Conservation (phyloP, 2,797 vertebrate species). For the Gymnothorax reevesii region DNA sequence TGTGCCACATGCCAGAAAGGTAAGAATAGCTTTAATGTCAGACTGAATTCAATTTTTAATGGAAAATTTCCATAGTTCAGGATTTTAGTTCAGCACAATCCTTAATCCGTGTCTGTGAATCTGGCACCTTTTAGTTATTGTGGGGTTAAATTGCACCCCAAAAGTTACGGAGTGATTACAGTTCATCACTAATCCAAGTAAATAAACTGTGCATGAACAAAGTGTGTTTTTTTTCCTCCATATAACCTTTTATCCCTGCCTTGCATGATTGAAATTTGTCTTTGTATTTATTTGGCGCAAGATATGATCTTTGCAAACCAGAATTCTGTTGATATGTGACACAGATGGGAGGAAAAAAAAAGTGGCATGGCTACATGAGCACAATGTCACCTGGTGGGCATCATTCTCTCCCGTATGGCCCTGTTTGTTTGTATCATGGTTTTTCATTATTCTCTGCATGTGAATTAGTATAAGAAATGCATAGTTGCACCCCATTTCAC, state of each 20-base stretch:
- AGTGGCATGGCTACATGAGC: neutral
- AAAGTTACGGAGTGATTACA: neutral
- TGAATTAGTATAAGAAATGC: neutral
- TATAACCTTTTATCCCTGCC: neutral
- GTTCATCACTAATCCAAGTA: neutral
- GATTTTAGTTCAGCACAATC: too few species aligned
- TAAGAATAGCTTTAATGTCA: too few species aligned
- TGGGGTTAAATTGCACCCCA: too few species aligned
- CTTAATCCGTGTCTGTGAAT: too few species aligned
- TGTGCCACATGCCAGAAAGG: too few species aligned
- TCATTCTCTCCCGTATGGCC: neutral
- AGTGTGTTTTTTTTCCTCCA: neutral
- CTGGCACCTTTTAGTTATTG: too few species aligned
- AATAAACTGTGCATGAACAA: neutral
- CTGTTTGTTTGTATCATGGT: neutral
- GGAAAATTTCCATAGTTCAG: too few species aligned
- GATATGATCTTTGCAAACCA: neutral
- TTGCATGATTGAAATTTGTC: neutral
- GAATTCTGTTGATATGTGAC: neutral
- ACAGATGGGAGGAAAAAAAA: neutral
- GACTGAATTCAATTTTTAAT: too few species aligned
- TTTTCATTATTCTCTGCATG: neutral
- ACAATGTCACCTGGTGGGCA: neutral
- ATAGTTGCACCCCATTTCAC: neutral
- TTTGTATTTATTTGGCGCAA: neutral